A percentile compares a stretch with the other conserved stretches of the same genome.
These are phyloP conservation scores for Schizotus pectinicornis DNA, from an alignment of 2,888 invertebrate species.

Conservation along the genomic window DNA sequence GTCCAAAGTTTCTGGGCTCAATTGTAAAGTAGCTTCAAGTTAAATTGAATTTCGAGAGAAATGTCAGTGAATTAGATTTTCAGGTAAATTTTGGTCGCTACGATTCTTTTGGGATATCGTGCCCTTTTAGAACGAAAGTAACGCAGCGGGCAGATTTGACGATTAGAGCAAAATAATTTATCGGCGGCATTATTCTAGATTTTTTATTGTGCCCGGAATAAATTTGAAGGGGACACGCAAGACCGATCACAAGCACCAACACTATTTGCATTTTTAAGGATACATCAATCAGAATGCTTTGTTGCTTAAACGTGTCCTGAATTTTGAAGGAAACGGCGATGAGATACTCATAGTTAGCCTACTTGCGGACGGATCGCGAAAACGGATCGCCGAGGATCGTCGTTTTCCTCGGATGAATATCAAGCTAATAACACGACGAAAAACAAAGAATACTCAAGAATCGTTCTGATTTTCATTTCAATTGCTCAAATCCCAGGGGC, in stretches of 20 bases:
- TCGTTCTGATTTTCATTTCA: too few species aligned
- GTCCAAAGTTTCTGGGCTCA: too few species aligned
- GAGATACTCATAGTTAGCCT: constrained; percentile 11
- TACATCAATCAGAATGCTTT: constrained; percentile 31
- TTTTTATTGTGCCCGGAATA: constrained; percentile 25
- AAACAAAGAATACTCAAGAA: too few species aligned
- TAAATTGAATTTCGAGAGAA: too few species aligned
- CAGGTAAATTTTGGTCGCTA: too few species aligned
- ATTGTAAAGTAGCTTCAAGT: too few species aligned
- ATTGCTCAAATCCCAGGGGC: too few species aligned
- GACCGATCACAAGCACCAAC: constrained; percentile 31
- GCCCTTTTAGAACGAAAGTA: constrained; percentile 2
- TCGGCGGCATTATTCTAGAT: constrained; percentile 4
- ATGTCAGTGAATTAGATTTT: too few species aligned
- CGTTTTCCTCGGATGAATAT: too few species aligned
- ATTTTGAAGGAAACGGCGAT: constrained; percentile 16
- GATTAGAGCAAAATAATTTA: constrained; percentile 17
- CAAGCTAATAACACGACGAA: too few species aligned
- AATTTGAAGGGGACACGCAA: constrained; percentile 32
- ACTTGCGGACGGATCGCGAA: constrained; percentile 11
- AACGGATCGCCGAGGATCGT: background rate
- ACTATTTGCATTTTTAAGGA: constrained; percentile 35
- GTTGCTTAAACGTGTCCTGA: constrained; percentile 25
- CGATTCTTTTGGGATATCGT: too few species aligned
- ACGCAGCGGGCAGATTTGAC: constrained; percentile 10